phyloP scores from a whole-genome alignment of 2,113 vertebrate genomes.

The Actenoides hombroni region DNA sequence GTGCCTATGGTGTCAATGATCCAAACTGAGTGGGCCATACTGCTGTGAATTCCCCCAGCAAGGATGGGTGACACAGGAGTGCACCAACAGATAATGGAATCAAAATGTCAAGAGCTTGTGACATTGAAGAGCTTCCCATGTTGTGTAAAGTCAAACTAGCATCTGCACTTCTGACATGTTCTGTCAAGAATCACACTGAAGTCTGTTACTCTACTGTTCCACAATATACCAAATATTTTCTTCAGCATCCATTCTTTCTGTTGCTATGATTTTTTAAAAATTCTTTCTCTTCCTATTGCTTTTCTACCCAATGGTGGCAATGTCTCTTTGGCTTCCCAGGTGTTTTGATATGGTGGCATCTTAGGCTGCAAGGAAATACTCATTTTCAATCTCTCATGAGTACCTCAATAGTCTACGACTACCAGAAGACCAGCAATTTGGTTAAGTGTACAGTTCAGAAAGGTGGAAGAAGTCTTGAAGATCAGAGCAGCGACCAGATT shows the following conservation, averaged over 20 bases:
- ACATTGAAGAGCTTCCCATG: background rate
- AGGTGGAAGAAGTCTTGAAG: background rate
- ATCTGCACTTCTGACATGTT: background rate
- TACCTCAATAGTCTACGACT: background rate
- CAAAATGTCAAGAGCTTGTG: background rate
- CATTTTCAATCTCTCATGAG: background rate
- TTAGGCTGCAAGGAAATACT: background rate
- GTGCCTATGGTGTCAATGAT: fast-evolving
- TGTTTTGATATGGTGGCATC: background rate
- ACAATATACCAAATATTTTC: background rate
- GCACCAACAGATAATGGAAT: background rate
- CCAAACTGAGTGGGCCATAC: background rate
- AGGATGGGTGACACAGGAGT: background rate
- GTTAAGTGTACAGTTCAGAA: background rate
- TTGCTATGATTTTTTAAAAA: background rate
- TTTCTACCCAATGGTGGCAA: background rate
- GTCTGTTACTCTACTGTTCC: background rate
- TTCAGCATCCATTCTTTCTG: background rate
- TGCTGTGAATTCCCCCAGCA: background rate
- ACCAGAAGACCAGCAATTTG: background rate
- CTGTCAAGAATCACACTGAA: background rate
- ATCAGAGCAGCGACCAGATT: background rate
- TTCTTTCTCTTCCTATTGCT: background rate
- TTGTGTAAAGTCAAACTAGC: background rate
- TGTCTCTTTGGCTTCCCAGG: background rate